phyloP scores from a whole-genome alignment of 2,888 invertebrate genomes.

The Sinopyrophorus schimmeli region DNA sequence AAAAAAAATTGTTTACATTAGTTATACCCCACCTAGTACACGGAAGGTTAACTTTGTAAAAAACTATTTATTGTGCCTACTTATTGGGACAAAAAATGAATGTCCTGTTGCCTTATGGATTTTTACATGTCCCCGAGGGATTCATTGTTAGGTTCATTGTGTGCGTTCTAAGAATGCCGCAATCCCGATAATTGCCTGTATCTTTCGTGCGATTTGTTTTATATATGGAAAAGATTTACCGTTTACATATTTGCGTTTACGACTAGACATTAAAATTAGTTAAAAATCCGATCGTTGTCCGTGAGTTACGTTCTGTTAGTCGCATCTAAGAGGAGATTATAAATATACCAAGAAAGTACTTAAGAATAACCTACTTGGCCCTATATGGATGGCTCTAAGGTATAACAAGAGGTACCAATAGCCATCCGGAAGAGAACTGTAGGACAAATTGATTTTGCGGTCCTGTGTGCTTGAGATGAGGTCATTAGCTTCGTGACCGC shows the following conservation, averaged over 20 bases:
- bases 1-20: no score
- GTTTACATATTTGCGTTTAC: slow-evolving; percentile 33
- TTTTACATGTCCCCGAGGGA: no score
- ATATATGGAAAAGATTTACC: slow-evolving; percentile 25
- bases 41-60: no score
- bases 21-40: no score
- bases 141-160: no score
- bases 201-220: slow-evolving; percentile 10
- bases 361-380: slow-evolving; percentile 45
- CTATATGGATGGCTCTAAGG: slow-evolving; percentile 42
- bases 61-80: no score
- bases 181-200: no score
- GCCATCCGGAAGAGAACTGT: slow-evolving; percentile 32
- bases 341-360: slow-evolving; percentile 43
- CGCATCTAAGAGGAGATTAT: slow-evolving; percentile 44
- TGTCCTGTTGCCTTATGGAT: no score
- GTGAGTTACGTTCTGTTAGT: slow-evolving; percentile 26
- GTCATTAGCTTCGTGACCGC: slow-evolving; percentile 45
- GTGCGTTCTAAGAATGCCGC: no score
- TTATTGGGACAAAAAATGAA: no score
- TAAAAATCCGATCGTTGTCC: slow-evolving; percentile 25
- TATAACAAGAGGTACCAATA: slow-evolving; percentile 34
- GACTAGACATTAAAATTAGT: slow-evolving; percentile 25
- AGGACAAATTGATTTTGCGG: slow-evolving; percentile 42
- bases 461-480: slow-evolving; percentile 35